Conservation (phyloP, 2,888 invertebrate species). For the Drosophila yooni region DNA sequence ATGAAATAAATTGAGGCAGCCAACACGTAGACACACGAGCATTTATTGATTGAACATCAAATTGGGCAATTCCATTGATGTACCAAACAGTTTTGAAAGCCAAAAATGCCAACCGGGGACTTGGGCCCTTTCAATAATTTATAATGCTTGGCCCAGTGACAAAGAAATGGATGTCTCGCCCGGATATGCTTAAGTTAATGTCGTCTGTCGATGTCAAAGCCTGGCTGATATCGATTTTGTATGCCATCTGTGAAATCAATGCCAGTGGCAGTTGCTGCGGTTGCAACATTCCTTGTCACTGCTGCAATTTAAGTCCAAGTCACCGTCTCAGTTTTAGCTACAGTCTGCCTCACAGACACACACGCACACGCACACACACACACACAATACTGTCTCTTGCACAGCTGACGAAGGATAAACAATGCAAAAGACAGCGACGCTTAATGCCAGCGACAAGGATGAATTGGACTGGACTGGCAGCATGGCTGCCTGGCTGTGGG, state of each 20-base stretch:
- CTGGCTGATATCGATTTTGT: constrained; percentile 40
- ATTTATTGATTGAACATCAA: constrained; percentile 81
- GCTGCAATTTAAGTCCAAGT: constrained; percentile 23
- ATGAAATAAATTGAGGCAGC: constrained; percentile 78
- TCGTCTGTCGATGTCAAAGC: constrained; percentile 36
- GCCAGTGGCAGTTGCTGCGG: constrained; percentile 68
- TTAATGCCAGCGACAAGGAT: constrained; percentile 64
- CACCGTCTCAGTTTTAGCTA: constrained; percentile 1
- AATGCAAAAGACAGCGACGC: constrained; percentile 52
- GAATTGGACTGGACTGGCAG: constrained; percentile 38
- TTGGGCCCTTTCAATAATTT: constrained; percentile 67
- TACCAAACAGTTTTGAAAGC: constrained; percentile 50
- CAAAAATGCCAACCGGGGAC: constrained; percentile 38
- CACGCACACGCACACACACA: background rate
- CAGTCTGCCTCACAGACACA: constrained; percentile 5
- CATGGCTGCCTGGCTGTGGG: constrained; percentile 10
- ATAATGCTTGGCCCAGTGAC: constrained; percentile 61
- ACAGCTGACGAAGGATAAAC: constrained; percentile 53
- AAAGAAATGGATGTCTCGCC: constrained; percentile 65
- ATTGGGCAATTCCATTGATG: constrained; percentile 77
- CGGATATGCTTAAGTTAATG: constrained; percentile 66
- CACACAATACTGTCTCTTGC: constrained; percentile 3
- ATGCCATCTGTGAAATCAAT: constrained; percentile 55
- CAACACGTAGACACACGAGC: constrained; percentile 62
- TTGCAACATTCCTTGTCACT: constrained; percentile 67